Conservation (phyloP, 2,113 vertebrate species). For the Eptesicus fuscus region DNA sequence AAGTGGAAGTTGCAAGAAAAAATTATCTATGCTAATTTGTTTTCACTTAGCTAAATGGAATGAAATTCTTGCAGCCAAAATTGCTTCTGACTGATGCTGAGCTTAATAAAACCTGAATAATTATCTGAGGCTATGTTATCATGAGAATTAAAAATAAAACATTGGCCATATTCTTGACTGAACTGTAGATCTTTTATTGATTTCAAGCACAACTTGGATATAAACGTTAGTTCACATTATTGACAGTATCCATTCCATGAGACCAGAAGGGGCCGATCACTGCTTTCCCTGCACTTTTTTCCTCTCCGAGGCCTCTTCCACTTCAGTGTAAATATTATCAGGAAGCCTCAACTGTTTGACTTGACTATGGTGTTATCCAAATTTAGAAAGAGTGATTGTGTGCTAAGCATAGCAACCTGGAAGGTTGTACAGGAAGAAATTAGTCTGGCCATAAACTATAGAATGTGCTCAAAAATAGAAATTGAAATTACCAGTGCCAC, state of each 20-base stretch:
- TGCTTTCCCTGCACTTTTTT: neutral
- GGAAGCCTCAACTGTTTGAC: neutral
- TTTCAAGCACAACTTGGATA: neutral
- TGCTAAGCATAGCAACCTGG: neutral
- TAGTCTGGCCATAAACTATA: neutral
- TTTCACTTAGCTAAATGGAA: constrained; percentile 30
- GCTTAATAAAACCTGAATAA: neutral
- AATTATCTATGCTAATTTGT: neutral
- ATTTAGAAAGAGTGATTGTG: neutral
- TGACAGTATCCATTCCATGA: neutral
- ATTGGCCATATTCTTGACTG: neutral
- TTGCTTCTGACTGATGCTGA: neutral
- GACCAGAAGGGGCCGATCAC: neutral
- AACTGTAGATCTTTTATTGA: neutral
- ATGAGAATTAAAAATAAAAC: constrained; percentile 30
- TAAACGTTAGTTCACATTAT: constrained; percentile 15
- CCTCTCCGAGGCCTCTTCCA: neutral
- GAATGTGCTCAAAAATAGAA: constrained; percentile 37
- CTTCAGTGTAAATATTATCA: constrained; percentile 28
- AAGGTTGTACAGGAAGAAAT: neutral
- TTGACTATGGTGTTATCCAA: neutral
- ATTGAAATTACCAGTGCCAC: neutral
- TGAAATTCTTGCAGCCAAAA: constrained; percentile 13
- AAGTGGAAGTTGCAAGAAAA: neutral
- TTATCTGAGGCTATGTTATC: neutral